Conservation (phyloP, 2,888 invertebrate genomes). For the Terebella lapidaria region DNA sequence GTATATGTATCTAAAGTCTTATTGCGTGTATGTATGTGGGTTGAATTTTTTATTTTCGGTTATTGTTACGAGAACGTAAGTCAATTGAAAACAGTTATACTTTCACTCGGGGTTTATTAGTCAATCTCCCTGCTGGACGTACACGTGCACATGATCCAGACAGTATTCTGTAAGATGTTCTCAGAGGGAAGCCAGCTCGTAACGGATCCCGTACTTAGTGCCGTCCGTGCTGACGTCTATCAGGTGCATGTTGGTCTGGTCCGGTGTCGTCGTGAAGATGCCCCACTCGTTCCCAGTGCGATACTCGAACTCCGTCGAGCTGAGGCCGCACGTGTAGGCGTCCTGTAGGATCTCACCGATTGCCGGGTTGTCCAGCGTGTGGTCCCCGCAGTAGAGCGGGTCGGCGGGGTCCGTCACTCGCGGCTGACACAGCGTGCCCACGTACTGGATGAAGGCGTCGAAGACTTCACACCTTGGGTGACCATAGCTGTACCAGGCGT, state of each 20-base stretch:
- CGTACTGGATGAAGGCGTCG: constrained; percentile 11
- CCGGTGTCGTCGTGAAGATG: constrained; percentile 18
- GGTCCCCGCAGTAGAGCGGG: constrained; percentile 16
- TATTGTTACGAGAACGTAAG: no score
- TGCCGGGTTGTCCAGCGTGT: not conserved
- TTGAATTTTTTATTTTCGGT: no score
- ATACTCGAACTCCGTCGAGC: not conserved
- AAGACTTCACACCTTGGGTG: constrained; percentile 21
- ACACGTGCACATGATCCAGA: no score
- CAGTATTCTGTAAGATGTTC: no score
- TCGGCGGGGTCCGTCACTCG: constrained; percentile 2
- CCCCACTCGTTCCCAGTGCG: constrained; percentile 15
- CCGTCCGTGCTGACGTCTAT: constrained; percentile 8
- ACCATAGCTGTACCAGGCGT: constrained; percentile 15
- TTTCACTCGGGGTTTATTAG: no score
- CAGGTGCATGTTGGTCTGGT: constrained; percentile 5
- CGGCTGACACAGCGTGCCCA: constrained; percentile 13
- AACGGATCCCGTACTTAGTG: constrained; percentile 3
- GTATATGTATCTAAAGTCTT: no score
- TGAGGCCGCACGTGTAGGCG: constrained; percentile 14
- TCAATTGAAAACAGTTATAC: no score
- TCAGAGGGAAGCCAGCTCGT: no score
- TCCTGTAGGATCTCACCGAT: constrained; percentile 8
- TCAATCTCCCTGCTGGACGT: no score
- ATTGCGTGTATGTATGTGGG: no score